Evolutionary conservation across 2,888 invertebrate genomes (phyloP), one percentile per base, ranked within the genome.

Genomic region (Zele albiditarsus): DNA sequence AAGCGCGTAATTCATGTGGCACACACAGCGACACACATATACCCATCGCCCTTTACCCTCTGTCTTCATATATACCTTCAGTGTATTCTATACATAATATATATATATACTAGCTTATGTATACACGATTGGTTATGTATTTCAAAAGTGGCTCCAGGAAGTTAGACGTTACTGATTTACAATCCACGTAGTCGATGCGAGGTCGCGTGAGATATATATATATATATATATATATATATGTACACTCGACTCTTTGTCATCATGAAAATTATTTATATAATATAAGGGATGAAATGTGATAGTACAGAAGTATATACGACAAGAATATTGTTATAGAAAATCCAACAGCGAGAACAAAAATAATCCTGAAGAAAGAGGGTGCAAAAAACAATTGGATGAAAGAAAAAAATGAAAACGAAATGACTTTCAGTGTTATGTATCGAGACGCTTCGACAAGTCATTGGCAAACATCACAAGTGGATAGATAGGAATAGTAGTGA

Each of bases 121-220:
- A 62, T n/a, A n/a, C 62, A n/a, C 62, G 31, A 31, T 62, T 31
- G 31, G 16, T 6, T 25, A 31, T 31, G 25, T 67, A n/a, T 58
- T 58, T 62, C 10, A 63, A 16, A 16, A 14, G 28, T 53, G 72
- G 23, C 25, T 3, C 42, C 33, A 20, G 20, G 78, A 80, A 80
- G 78, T 80, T 80, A 80, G 77, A 79, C 78, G 73, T 77, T 74
- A 70, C 78, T 77, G 77, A 80, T 80, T 80, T 78, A 78, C 75
- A 76, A 66, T 66, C 42, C 23, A 33, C 33, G 23, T 38, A 38
- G 38, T 38, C 60, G 31, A 65, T 38, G 20, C 27, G 3, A 16
- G 28, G 42, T 73, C 42, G 69, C 73, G 68, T 68, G 73, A 8
- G 38, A 38, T 12, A 38, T 38, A 38, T 38, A 38, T 12, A 38